phyloP scores from a whole-genome alignment of 2,888 invertebrate genomes.

The Lampropteryx suffumata region DNA sequence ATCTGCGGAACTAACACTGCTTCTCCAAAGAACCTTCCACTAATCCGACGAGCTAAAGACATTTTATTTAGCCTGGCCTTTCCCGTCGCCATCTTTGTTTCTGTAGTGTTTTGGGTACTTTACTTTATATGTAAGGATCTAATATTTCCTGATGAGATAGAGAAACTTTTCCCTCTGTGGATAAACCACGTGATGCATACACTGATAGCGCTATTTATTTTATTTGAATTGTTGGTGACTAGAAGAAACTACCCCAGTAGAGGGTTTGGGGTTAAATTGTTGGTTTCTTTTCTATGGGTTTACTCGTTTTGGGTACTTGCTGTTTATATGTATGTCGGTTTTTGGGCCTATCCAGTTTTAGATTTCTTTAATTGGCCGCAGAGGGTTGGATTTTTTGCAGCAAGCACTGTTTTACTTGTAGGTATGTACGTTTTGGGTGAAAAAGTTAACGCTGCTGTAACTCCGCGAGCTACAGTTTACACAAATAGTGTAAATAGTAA shows the following conservation, averaged over 20 bases:
- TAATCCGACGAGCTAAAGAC: slow-evolving; percentile 86
- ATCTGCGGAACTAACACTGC: slow-evolving; percentile 87
- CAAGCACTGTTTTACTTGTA: slow-evolving; percentile 81
- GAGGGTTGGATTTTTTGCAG: slow-evolving; percentile 86
- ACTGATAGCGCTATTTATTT: slow-evolving; percentile 88
- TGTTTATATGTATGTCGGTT: slow-evolving; percentile 85
- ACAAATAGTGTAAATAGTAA: slow-evolving; percentile 40
- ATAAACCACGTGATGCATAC: slow-evolving; percentile 95
- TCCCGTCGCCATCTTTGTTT: slow-evolving; percentile 90
- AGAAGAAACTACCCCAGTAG: slow-evolving; percentile 89
- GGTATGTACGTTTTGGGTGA: slow-evolving; percentile 88
- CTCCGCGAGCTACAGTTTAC: slow-evolving; percentile 71
- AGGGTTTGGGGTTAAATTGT: slow-evolving; percentile 82
- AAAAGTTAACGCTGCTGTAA: slow-evolving; percentile 85
- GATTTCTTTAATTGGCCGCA: slow-evolving; percentile 86
- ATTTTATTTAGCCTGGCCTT: slow-evolving; percentile 86
- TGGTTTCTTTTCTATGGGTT: slow-evolving; percentile 81
- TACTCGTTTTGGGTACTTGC: slow-evolving; percentile 89
- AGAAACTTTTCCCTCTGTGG: slow-evolving; percentile 92
- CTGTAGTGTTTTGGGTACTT: slow-evolving; percentile 92
- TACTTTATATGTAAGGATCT: slow-evolving; percentile 92
- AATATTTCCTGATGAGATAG: slow-evolving; percentile 91
- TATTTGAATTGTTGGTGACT: slow-evolving; percentile 87
- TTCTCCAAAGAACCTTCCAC: slow-evolving; percentile 80
- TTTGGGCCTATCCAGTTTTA: slow-evolving; percentile 96